Evolutionary conservation across 1,140 invertebrate genomes (phyloP).

Genomic region (Antheraea pernyi): DNA sequence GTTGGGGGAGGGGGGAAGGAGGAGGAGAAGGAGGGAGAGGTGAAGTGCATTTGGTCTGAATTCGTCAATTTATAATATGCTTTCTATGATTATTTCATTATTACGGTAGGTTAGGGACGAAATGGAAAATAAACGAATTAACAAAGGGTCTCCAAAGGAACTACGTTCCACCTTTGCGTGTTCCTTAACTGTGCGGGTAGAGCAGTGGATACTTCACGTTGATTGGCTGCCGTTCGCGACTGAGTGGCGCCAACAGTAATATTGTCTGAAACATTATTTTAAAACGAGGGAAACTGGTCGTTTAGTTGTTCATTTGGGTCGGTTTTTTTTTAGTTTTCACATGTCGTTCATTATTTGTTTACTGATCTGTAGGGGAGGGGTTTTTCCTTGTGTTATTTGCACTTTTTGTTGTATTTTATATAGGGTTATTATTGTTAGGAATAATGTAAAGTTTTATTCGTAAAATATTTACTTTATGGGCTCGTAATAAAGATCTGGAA

Average conservation of each 20-base stretch:
- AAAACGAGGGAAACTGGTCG: constrained; percentile 1
- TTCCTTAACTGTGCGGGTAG: not conserved
- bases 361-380: not conserved
- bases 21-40: too few species aligned
- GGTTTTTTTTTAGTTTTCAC: constrained; percentile 6
- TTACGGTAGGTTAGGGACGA: not conserved
- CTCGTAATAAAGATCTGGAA: too few species aligned
- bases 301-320: not conserved
- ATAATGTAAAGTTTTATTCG: too few species aligned
- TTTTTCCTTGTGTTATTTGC: not conserved
- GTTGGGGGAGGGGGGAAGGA: too few species aligned
- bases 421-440: too few species aligned
- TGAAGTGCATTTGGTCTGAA: too few species aligned
- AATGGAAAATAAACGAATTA: not conserved
- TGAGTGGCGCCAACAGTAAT: constrained; percentile 5
- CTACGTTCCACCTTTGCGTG: not conserved
- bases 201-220: not conserved
- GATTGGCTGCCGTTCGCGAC: constrained; percentile 2
- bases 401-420: not conserved
- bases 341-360: not conserved
- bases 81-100: too few species aligned
- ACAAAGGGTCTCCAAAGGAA: not conserved
- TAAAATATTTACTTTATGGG: too few species aligned
- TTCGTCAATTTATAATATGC: too few species aligned
- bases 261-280: constrained; percentile 10